Evolutionary conservation across 2,797 vertebrate genomes (phyloP).

Genomic region (Gobionotothen gibberifrons): DNA sequence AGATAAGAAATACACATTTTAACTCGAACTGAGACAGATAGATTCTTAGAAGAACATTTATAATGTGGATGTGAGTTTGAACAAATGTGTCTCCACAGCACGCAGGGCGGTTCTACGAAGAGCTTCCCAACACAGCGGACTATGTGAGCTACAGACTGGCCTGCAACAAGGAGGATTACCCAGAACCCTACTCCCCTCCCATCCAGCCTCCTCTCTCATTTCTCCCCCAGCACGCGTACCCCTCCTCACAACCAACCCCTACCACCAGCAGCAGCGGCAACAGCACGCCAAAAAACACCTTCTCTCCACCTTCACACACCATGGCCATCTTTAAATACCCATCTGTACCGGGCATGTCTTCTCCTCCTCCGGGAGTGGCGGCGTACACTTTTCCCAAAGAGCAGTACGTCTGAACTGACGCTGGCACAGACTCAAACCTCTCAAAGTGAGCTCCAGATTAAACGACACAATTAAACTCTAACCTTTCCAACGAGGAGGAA

Average conservation of each 20-base stretch:
- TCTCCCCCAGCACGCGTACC: constrained; percentile 87
- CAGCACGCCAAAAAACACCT: constrained; percentile 80
- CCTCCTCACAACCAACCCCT: constrained; percentile 53
- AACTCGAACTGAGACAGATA: too few species aligned
- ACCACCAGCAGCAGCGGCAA: constrained; percentile 61
- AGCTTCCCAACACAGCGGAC: constrained; percentile 88
- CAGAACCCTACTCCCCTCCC: constrained; percentile 86
- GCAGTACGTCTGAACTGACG: constrained; percentile 87
- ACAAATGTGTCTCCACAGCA: constrained; percentile 74
- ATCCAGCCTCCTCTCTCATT: constrained; percentile 85
- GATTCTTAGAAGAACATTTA: too few species aligned
- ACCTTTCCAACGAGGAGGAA: constrained; percentile 22
- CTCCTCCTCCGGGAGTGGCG: constrained; percentile 77
- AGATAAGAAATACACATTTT: too few species aligned
- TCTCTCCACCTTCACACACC: constrained; percentile 78
- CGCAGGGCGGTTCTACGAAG: constrained; percentile 86
- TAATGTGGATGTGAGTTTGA: background rate
- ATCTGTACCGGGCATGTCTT: constrained; percentile 64
- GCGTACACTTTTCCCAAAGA: constrained; percentile 88
- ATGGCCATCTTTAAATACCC: constrained; percentile 81
- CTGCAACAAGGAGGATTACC: constrained; percentile 87
- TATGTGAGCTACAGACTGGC: constrained; percentile 88
- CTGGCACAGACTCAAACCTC: constrained; percentile 20
- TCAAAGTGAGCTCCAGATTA: constrained; percentile 8
- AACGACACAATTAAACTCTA: background rate